phyloP scores from a whole-genome alignment of 1,140 invertebrate species.

The Zelostemma sp. region DNA sequence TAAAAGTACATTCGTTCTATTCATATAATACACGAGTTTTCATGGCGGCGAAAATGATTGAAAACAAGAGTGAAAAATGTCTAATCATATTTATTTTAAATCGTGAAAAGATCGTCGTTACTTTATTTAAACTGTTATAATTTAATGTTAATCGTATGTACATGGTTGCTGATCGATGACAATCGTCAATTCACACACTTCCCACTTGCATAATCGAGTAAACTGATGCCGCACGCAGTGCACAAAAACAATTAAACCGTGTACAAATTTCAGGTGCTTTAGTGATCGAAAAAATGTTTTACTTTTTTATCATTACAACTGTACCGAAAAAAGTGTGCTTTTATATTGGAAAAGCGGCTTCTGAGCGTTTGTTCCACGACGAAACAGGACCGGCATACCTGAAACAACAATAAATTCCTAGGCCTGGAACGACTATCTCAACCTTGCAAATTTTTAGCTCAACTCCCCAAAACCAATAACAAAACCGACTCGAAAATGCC shows the following conservation, averaged over 20 bases:
- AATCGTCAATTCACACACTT: constrained; percentile 31
- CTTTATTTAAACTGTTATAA: constrained; percentile 23
- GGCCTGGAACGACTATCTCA: constrained; percentile 33
- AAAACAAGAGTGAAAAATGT: too few relatives aligned
- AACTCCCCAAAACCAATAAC: too few relatives aligned
- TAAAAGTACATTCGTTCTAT: too few relatives aligned
- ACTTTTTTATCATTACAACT: constrained; percentile 30
- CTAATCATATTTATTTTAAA: too few relatives aligned
- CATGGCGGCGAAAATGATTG: too few relatives aligned
- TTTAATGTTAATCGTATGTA: constrained; percentile 21
- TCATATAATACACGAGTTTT: too few relatives aligned
- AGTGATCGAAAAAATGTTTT: background rate
- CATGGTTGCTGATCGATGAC: constrained; percentile 29
- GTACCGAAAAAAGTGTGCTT: constrained; percentile 38
- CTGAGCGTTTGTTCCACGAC: constrained; percentile 25
- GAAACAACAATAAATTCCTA: constrained; percentile 52
- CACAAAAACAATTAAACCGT: constrained; percentile 25
- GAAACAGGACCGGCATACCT: constrained; percentile 30
- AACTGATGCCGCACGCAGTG: constrained; percentile 16
- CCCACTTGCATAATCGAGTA: constrained; percentile 19
- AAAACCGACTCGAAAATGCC: too few relatives aligned
- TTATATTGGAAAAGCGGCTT: constrained; percentile 29
- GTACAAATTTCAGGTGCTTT: constrained; percentile 9
- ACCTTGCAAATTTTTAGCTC: constrained; percentile 16
- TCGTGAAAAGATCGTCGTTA: too few relatives aligned